phyloP scores from a whole-genome alignment of 2,888 invertebrate genomes.

The Pasiphila rectangulata region DNA sequence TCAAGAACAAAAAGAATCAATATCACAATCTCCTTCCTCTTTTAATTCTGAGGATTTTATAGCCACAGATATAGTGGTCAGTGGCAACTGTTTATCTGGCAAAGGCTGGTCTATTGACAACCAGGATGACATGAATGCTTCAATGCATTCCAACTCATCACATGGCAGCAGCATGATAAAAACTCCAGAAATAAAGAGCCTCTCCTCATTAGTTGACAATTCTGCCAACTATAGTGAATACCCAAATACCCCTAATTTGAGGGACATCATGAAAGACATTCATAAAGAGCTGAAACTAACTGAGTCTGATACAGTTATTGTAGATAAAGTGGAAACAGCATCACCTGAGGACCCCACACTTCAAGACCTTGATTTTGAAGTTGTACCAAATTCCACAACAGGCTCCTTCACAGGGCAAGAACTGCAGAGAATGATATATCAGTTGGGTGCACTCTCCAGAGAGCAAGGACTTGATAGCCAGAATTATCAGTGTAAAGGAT shows the following conservation, averaged over 20 bases:
- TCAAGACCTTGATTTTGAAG: slow-evolving; percentile 80
- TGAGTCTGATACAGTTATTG: slow-evolving; percentile 54
- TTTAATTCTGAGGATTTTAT: slow-evolving; percentile 61
- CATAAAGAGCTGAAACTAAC: slow-evolving; percentile 67
- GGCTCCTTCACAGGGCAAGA: slow-evolving; percentile 79
- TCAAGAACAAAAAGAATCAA: slow-evolving; percentile 44
- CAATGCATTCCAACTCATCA: slow-evolving; percentile 76
- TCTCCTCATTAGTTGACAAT: slow-evolving; percentile 68
- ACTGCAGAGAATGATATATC: slow-evolving; percentile 82
- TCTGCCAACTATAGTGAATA: slow-evolving; percentile 59
- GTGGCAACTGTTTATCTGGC: slow-evolving; percentile 84
- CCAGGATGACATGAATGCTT: slow-evolving; percentile 76
- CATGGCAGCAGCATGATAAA: slow-evolving; percentile 76
- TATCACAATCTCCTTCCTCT: slow-evolving; percentile 54
- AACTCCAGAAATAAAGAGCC: slow-evolving; percentile 73
- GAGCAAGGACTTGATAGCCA: slow-evolving; percentile 93
- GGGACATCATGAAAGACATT: slow-evolving; percentile 81
- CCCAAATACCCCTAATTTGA: slow-evolving; percentile 72
- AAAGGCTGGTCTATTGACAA: slow-evolving; percentile 84
- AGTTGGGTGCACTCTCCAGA: slow-evolving; percentile 84
- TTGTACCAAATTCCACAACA: slow-evolving; percentile 74
- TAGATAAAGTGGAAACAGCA: slow-evolving; percentile 50
- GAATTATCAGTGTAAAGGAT: slow-evolving; percentile 91
- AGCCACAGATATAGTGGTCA: slow-evolving; percentile 57
- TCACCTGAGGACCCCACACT: slow-evolving; percentile 67